Evolutionary conservation across 2,797 vertebrate genomes (phyloP).

Genomic region (Selene dorsalis): DNA sequence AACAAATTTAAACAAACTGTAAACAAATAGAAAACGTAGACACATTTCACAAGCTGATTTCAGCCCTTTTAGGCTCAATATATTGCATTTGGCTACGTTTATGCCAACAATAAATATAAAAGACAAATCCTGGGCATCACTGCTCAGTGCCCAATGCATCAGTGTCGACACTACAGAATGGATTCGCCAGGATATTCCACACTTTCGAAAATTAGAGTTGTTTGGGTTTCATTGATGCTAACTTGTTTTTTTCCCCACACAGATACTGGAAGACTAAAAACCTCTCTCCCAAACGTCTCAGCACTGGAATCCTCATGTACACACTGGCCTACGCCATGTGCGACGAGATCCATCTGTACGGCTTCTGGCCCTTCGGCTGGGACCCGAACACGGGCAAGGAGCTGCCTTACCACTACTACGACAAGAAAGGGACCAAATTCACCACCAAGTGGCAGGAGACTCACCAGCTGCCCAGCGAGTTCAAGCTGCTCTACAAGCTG

Average conservation of each 20-base stretch:
- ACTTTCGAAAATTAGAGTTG: not conserved
- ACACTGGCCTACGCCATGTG: slow-evolving; percentile 95
- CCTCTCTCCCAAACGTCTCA: slow-evolving; percentile 95
- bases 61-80: not conserved
- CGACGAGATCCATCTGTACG: slow-evolving; percentile 96
- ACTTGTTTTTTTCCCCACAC: slow-evolving; percentile 30
- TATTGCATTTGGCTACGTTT: not conserved
- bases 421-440: slow-evolving; percentile 99
- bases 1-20: too few species aligned
- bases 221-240: not conserved
- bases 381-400: slow-evolving; percentile 97
- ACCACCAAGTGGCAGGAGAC: slow-evolving; percentile 99
- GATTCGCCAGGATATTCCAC: not conserved
- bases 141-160: not conserved
- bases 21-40: too few species aligned
- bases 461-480: slow-evolving; percentile 98
- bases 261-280: slow-evolving; percentile 99
- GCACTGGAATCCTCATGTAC: slow-evolving; percentile 99
- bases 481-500: slow-evolving; percentile 97
- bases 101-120: not conserved
- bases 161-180: not conserved
- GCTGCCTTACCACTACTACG: slow-evolving; percentile 98
- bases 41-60: not conserved
- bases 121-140: not conserved
- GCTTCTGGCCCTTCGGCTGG: slow-evolving; percentile 99